A percentile compares a stretch with the other conserved stretches of the same genome.
These are phyloP conservation scores for Ammodramus savannarum DNA, from an alignment of 2,113 vertebrate genomes.

Conservation along the genomic window DNA sequence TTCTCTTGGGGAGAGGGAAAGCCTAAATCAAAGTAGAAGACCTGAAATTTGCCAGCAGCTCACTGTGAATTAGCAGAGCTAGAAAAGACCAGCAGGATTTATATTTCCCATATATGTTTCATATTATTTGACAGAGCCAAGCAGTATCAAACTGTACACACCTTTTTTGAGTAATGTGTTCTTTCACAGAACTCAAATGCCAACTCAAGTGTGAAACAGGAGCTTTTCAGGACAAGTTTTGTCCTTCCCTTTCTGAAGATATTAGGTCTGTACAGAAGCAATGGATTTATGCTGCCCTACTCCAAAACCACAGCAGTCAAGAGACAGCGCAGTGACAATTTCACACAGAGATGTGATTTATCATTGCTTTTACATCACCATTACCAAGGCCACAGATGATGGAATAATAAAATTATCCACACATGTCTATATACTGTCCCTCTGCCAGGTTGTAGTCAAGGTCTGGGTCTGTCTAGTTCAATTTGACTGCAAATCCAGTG, in stretches of 20 bases:
- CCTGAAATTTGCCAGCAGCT: neutral
- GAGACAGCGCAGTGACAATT: neutral
- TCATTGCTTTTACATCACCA: neutral
- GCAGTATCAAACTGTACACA: neutral
- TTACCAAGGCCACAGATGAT: neutral
- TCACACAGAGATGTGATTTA: conserved; percentile 19
- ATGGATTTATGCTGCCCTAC: neutral
- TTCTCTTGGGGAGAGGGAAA: neutral
- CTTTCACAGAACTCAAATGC: neutral
- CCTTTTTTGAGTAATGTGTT: neutral
- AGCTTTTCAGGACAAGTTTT: neutral
- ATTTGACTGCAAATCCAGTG: neutral
- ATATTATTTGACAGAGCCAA: neutral
- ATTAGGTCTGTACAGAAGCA: neutral
- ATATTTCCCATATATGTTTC: neutral
- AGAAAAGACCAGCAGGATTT: neutral
- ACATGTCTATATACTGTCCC: neutral
- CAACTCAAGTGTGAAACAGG: neutral
- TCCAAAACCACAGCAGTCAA: neutral
- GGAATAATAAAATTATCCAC: neutral
- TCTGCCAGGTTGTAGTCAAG: neutral
- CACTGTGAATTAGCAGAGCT: neutral
- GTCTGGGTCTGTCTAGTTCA: neutral
- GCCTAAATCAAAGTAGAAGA: neutral
- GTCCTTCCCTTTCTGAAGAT: neutral